Percentiles rank a stretch among this genome's conserved stretches.
Conservation (phyloP, 2,888 invertebrate species). For the Alloscopus bannaensis region DNA sequence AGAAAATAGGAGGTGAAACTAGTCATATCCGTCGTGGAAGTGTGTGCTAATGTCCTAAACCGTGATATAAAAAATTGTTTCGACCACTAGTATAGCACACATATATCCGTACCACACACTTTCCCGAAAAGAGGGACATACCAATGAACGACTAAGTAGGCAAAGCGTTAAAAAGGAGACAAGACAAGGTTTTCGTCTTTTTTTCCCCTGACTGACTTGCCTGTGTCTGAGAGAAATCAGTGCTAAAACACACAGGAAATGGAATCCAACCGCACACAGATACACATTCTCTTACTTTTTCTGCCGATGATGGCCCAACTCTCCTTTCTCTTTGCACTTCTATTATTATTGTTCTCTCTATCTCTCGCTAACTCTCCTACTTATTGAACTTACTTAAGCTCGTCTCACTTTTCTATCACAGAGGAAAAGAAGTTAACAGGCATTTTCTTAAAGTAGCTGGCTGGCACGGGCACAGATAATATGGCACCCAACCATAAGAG, state of each 20-base stretch:
- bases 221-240: slow-evolving; percentile 46
- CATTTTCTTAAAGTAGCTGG: slow-evolving; percentile 61
- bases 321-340: slow-evolving; percentile 3
- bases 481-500: slow-evolving; percentile 63
- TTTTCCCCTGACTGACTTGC: slow-evolving; percentile 58
- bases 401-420: slow-evolving; percentile 53
- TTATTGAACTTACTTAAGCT: slow-evolving; percentile 60
- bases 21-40: slow-evolving; percentile 73
- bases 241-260: slow-evolving; percentile 72
- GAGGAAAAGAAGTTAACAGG: slow-evolving; percentile 47
- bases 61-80: slow-evolving; percentile 38
- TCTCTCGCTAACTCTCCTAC: slow-evolving; percentile 55
- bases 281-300: slow-evolving; percentile 43
- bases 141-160: slow-evolving; percentile 26
- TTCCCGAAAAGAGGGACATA: neutral
- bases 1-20: slow-evolving; percentile 72
- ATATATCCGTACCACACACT: neutral
- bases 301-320: slow-evolving; percentile 29
- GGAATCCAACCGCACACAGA: slow-evolving; percentile 72
- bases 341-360: slow-evolving; percentile 40
- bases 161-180: slow-evolving; percentile 54
- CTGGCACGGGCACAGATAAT: slow-evolving; percentile 64
- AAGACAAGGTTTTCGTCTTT: slow-evolving; percentile 60
- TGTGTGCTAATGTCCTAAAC: slow-evolving; percentile 72
- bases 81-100: neutral